These are phyloP conservation scores for Nasonovia ribisnigri DNA, from an alignment of 2,888 invertebrate species.

Conservation along the genomic window DNA sequence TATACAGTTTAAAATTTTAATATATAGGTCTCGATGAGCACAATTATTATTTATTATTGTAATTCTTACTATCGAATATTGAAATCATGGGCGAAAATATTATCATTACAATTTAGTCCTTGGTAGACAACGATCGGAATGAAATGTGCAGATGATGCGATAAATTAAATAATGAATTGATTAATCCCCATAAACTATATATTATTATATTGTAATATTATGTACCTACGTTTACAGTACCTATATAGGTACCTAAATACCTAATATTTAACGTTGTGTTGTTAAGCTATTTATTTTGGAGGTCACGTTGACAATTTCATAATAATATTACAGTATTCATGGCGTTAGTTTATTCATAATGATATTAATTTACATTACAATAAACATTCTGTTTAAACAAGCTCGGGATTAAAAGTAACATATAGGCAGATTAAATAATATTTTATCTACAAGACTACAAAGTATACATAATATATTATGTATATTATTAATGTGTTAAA, in stretches of 20 bases:
- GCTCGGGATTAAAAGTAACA: conserved; percentile 31
- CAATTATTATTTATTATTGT: not conserved
- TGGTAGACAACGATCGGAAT: conserved; percentile 41
- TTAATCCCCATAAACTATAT: conserved; percentile 27
- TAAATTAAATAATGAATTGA: conserved; percentile 21
- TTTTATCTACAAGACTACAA: conserved; percentile 28
- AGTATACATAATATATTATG: not conserved
- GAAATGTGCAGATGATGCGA: not conserved
- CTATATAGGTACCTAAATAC: not conserved
- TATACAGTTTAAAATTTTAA: too few relatives aligned
- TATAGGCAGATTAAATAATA: conserved; percentile 14
- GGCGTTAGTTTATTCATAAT: conserved; percentile 16
- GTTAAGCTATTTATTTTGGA: conserved; percentile 34
- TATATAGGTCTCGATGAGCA: not conserved
- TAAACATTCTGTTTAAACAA: conserved; percentile 33
- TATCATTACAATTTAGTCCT: conserved; percentile 33
- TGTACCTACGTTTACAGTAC: not conserved
- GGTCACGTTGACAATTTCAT: conserved; percentile 47
- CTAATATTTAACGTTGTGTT: not conserved
- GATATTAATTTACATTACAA: conserved; percentile 9
- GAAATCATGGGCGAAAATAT: conserved; percentile 20
- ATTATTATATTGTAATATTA: not conserved
- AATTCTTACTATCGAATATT: conserved; percentile 12
- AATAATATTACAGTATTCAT: conserved; percentile 27
- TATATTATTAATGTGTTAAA: conserved; percentile 15